Evolutionary conservation across 2,113 vertebrate species (phyloP).

Genomic region (Rhodinocichla rosea): DNA sequence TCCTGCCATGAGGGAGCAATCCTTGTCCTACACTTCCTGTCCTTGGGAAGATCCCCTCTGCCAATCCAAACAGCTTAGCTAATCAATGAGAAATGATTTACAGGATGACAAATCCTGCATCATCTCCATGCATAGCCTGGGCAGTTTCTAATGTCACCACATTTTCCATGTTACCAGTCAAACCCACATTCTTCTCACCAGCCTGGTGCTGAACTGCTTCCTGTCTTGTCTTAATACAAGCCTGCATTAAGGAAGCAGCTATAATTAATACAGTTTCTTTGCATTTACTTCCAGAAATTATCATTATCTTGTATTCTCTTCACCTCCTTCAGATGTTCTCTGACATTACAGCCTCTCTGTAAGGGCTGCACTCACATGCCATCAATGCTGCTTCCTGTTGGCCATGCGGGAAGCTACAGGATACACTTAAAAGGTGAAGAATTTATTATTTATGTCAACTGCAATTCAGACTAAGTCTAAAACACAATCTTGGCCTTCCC

Average conservation of each 20-base stretch:
- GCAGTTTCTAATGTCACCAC: neutral
- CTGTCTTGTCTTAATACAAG: neutral
- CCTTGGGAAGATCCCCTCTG: neutral
- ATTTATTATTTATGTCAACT: neutral
- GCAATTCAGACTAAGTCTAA: neutral
- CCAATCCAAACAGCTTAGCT: conserved; percentile 51
- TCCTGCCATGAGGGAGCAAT: neutral
- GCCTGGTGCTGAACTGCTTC: neutral
- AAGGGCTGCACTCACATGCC: neutral
- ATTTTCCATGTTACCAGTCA: conserved; percentile 19
- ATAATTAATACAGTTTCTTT: neutral
- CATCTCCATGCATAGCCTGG: neutral
- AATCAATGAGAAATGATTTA: conserved; percentile 39
- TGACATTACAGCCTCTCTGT: neutral
- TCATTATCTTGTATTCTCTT: neutral
- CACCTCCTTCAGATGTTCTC: neutral
- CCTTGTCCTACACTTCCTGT: neutral
- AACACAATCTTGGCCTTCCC: neutral
- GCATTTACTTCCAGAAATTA: neutral
- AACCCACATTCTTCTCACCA: neutral
- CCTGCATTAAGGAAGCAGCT: neutral
- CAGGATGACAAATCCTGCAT: conserved; percentile 20
- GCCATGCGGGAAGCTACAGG: neutral
- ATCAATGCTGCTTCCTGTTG: neutral
- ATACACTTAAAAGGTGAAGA: neutral